Evolutionary conservation across 1,140 invertebrate species (phyloP), one percentile per base, ranked within the genome.

Genomic region (Drosophila mayri): DNA sequence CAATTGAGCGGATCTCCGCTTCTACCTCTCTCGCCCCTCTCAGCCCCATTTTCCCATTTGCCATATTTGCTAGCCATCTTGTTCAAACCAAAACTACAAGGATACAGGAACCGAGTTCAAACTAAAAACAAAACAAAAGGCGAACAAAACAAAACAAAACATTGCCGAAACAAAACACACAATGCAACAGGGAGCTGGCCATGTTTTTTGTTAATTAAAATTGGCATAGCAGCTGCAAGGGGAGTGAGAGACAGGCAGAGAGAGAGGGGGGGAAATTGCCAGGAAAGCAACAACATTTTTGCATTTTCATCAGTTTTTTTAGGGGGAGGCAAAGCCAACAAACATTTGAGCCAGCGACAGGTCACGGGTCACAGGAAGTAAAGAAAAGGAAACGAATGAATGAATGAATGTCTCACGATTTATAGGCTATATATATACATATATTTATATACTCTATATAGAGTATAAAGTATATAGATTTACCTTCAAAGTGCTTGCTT

Each of bases 171-270:
- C 52, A 72, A 55, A 65, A 60, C 79, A 70, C 52, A 70, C 64
- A 71, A 72, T 59, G 59, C 75, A 86, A 86, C 82, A 87, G 47
- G 82, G 73, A 81, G 50, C 52, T 63, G 61, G 62, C 79, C 79
- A 82, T 86, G 82, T 86, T 87, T 70, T 85, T 87, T 82, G 82
- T 86, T 87, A 86, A 86, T 86, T 86, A 87, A 86, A 86, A 86
- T 86, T 87, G 83, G 79, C 83, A 77, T 76, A 75, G 64, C 83
- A 64, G 50, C 78, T 30, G 46, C 37, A 43, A 6, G 20, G 35
- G 32, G 25, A 18, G 32, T 4, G 4, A 35, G 28, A 16, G 25
- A 16, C 28, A 2, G 22, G 28, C 18, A 10, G 4, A 30, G 22
- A 11, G 30, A 16, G 7, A 28, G 11, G 16, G 11, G 11, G 22